A percentile compares a stretch with the other conserved stretches of the same genome.
These are phyloP conservation scores for Heteromyza rotundicornis DNA, from an alignment of 2,888 invertebrate species.

Conservation along the genomic window DNA sequence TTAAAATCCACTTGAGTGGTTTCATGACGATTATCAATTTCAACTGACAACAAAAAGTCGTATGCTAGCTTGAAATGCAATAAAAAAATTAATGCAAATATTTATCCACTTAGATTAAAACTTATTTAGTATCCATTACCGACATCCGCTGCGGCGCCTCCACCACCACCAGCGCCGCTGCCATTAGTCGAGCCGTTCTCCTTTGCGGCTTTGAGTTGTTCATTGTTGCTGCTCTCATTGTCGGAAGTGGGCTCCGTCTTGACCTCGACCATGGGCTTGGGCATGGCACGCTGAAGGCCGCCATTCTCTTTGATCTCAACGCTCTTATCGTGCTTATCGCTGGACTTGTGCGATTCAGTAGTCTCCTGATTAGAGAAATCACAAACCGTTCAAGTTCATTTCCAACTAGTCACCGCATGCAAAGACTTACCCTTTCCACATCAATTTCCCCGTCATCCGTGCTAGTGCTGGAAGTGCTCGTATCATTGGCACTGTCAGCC, in stretches of 20 bases:
- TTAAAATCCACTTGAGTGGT: too few relatives aligned
- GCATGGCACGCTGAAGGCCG: constrained; percentile 20
- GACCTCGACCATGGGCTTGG: constrained; percentile 27
- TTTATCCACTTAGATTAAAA: neutral
- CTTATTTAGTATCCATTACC: constrained; percentile 53
- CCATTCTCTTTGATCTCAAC: constrained; percentile 29
- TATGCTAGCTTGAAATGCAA: neutral
- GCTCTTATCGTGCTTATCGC: neutral
- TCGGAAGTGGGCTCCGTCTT: constrained; percentile 26
- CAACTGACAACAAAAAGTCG: too few relatives aligned
- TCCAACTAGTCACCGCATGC: neutral
- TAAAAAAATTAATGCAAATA: neutral
- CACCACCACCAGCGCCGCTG: constrained; percentile 25
- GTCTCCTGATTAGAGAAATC: neutral
- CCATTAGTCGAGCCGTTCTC: neutral
- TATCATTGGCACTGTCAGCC: constrained; percentile 26
- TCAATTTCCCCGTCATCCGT: constrained; percentile 5
- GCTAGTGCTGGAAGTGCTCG: constrained; percentile 24
- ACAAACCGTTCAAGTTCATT: neutral
- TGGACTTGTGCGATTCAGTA: too few relatives aligned
- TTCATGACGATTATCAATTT: too few relatives aligned
- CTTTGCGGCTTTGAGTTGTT: constrained; percentile 22
- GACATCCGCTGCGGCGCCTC: constrained; percentile 37
- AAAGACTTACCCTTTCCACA: neutral
- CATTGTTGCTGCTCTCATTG: constrained; percentile 22